These are phyloP conservation scores for Eumerus sabulonum DNA, from an alignment of 2,888 invertebrate species.

Conservation along the genomic window DNA sequence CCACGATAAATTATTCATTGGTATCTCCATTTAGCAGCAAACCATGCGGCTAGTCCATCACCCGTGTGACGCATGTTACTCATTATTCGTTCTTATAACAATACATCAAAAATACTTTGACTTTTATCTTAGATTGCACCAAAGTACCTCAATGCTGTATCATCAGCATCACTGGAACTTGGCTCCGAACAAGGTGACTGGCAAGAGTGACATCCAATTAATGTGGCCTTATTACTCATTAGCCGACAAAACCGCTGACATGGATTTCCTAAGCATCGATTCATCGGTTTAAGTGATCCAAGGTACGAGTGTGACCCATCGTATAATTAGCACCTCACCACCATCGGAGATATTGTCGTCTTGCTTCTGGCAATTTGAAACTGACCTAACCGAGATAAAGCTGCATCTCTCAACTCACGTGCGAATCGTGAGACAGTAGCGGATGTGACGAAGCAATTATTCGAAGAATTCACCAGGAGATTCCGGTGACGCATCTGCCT, in stretches of 20 bases:
- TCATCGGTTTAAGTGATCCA: neutral
- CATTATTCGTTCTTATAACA: neutral
- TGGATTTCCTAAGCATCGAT: neutral
- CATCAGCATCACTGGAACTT: neutral
- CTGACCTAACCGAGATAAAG: too few relatives aligned
- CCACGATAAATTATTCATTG: too few relatives aligned
- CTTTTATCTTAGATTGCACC: too few relatives aligned
- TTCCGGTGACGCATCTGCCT: conserved; percentile 24
- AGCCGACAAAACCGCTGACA: neutral
- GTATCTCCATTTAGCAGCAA: too few relatives aligned
- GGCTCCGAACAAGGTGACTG: conserved; percentile 4
- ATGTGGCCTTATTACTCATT: neutral
- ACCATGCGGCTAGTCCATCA: too few relatives aligned
- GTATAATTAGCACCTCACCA: conserved; percentile 8
- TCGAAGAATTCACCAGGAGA: conserved; percentile 13
- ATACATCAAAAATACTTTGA: conserved; percentile 1
- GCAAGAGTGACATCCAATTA: neutral
- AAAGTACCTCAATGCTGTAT: neutral
- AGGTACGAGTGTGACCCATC: neutral
- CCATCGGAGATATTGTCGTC: neutral
- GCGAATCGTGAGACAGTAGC: neutral
- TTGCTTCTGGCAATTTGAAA: neutral
- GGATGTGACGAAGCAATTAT: conserved; percentile 15
- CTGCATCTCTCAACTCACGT: too few relatives aligned
- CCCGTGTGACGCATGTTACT: too few relatives aligned